These are phyloP conservation scores for Oenanthe melanoleuca DNA, from an alignment of 2,113 vertebrate genomes.

Conservation along the genomic window DNA sequence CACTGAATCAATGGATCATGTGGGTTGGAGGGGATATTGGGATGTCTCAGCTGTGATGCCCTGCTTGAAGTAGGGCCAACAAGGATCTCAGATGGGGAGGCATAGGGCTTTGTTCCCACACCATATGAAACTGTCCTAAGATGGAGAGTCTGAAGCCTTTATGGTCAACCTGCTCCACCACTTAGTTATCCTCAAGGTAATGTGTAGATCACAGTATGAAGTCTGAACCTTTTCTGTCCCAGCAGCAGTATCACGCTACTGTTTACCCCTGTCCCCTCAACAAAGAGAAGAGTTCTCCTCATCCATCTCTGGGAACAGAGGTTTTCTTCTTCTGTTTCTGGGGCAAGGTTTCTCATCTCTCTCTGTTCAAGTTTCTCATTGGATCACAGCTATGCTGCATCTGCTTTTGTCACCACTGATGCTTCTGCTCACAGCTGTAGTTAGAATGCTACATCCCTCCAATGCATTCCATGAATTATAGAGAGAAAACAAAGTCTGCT, in stretches of 20 bases:
- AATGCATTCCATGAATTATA: too few species aligned
- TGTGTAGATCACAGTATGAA: too few species aligned
- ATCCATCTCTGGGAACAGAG: too few species aligned
- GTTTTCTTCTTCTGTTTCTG: too few species aligned
- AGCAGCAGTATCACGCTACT: neutral
- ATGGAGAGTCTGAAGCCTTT: fast-evolving
- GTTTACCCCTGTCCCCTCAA: fast-evolving
- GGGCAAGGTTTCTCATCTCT: too few species aligned
- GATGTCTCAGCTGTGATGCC: fast-evolving
- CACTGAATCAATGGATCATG: neutral
- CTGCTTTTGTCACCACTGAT: too few species aligned
- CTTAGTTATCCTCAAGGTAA: neutral
- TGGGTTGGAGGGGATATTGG: fast-evolving
- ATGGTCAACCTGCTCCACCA: neutral
- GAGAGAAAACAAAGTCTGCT: too few species aligned
- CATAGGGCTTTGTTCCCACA: fast-evolving
- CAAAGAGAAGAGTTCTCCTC: too few species aligned
- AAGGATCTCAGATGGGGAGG: fast-evolving
- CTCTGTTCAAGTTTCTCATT: too few species aligned
- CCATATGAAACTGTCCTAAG: fast-evolving
- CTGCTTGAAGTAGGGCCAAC: neutral
- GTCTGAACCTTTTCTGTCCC: neutral
- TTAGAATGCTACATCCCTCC: too few species aligned
- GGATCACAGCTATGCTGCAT: too few species aligned
- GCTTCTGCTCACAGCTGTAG: too few species aligned